Evolutionary conservation across 2,113 vertebrate species (phyloP).

Genomic region (Otocyon megalotis): DNA sequence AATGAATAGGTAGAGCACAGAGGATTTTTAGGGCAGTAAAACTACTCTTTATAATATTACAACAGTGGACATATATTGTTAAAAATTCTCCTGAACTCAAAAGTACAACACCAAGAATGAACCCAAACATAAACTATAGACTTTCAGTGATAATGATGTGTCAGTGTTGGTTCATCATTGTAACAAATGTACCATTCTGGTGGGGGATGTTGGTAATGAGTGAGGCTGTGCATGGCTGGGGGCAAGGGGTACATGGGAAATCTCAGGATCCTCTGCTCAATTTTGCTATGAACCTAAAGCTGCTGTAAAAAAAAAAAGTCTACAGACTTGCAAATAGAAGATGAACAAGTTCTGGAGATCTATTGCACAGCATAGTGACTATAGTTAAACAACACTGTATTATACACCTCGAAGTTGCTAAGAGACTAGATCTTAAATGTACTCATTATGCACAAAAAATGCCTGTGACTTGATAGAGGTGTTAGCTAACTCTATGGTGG

Average conservation of each 20-base stretch:
- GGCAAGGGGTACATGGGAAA: not conserved
- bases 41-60: not conserved
- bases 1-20: not conserved
- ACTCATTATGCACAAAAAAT: not conserved
- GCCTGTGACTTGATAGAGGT: not conserved
- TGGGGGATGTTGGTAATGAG: not conserved
- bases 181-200: not conserved
- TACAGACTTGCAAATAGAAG: not conserved
- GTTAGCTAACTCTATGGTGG: not conserved
- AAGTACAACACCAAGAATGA: not conserved
- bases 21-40: not conserved
- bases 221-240: not conserved
- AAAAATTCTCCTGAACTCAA: not conserved
- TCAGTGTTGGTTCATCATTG: not conserved
- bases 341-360: not conserved
- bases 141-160: not conserved
- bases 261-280: not conserved
- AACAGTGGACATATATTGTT: not conserved
- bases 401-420: not conserved
- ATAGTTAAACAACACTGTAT: not conserved
- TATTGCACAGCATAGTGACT: not conserved
- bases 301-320: not conserved
- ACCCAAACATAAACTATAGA: not conserved
- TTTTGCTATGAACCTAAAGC: not conserved
- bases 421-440: not conserved